Conservation (phyloP, 2,797 vertebrate genomes). For the Microctenopoma steveboyesi region DNA sequence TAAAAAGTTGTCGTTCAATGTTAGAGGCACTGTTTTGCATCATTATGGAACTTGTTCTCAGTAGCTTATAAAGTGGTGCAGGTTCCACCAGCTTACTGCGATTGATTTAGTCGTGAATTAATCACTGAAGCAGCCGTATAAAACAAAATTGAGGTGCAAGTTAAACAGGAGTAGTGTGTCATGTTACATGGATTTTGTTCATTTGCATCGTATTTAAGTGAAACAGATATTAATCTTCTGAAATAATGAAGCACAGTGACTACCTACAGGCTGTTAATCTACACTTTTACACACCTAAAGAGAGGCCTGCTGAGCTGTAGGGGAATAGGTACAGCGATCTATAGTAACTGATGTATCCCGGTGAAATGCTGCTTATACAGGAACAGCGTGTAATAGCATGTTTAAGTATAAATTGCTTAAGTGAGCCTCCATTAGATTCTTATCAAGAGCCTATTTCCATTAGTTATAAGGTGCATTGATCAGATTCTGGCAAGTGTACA, state of each 20-base stretch:
- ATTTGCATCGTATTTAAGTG: background rate
- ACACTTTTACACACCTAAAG: slow-evolving; percentile 3
- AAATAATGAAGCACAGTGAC: background rate
- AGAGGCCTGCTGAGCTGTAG: background rate
- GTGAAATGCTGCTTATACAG: slow-evolving; percentile 59
- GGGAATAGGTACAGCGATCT: slow-evolving; percentile 21
- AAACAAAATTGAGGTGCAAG: background rate
- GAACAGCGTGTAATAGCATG: slow-evolving; percentile 64
- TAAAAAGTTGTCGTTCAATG: slow-evolving; percentile 27
- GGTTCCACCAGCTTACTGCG: background rate
- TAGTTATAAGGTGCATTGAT: slow-evolving; percentile 68
- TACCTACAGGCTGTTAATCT: background rate
- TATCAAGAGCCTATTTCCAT: slow-evolving; percentile 73
- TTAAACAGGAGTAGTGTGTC: background rate
- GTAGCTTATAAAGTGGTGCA: background rate
- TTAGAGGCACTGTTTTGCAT: background rate
- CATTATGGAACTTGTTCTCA: background rate
- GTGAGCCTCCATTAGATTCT: slow-evolving; percentile 71
- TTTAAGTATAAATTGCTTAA: slow-evolving; percentile 68
- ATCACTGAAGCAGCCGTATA: background rate
- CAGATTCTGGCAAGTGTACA: slow-evolving; percentile 52
- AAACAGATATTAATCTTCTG: no score
- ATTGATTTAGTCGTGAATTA: slow-evolving; percentile 1
- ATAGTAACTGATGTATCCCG: slow-evolving; percentile 43
- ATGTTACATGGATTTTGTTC: background rate